Conservation (phyloP, 1,140 invertebrate genomes). For the Bradynema listronoti region DNA sequence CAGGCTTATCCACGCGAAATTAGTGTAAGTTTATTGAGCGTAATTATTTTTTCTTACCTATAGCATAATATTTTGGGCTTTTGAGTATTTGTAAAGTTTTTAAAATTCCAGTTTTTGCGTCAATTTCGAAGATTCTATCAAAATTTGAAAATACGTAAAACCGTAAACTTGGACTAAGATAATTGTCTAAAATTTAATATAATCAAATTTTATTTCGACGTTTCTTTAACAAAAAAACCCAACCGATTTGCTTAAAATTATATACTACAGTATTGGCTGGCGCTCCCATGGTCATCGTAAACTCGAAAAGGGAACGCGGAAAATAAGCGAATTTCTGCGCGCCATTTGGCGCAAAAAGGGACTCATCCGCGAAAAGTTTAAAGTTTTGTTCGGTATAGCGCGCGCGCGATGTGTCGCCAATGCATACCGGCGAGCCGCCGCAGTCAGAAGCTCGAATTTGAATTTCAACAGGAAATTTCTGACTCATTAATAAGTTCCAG, state of each 20-base stretch:
- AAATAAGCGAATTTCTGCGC: constrained; percentile 29
- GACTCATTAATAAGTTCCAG: background rate
- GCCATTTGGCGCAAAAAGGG: constrained; percentile 2
- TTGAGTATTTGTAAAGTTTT: constrained; percentile 11
- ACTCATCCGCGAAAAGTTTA: constrained; percentile 15
- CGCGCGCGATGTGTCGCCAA: background rate
- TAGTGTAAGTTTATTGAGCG: too few relatives aligned
- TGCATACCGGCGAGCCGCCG: background rate
- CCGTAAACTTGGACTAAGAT: too few relatives aligned
- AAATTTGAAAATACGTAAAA: constrained; percentile 23
- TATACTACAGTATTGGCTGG: constrained; percentile 5
- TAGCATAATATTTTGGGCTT: background rate
- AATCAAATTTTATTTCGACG: background rate
- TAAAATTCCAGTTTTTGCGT: constrained; percentile 23
- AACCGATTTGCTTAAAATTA: constrained; percentile 34
- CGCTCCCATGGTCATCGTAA: constrained; percentile 24
- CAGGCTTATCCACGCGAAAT: too few relatives aligned
- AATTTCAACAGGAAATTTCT: constrained; percentile 1
- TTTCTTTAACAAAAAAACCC: constrained; percentile 14
- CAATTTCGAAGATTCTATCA: constrained; percentile 26
- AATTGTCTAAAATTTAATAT: constrained; percentile 12
- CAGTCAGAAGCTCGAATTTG: constrained; percentile 7
- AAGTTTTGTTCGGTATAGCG: constrained; percentile 29
- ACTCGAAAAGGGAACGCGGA: constrained; percentile 1
- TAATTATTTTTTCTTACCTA: too few relatives aligned